phyloP scores from a whole-genome alignment of 2,113 vertebrate species.

The Dicrurus megarhynchus region DNA sequence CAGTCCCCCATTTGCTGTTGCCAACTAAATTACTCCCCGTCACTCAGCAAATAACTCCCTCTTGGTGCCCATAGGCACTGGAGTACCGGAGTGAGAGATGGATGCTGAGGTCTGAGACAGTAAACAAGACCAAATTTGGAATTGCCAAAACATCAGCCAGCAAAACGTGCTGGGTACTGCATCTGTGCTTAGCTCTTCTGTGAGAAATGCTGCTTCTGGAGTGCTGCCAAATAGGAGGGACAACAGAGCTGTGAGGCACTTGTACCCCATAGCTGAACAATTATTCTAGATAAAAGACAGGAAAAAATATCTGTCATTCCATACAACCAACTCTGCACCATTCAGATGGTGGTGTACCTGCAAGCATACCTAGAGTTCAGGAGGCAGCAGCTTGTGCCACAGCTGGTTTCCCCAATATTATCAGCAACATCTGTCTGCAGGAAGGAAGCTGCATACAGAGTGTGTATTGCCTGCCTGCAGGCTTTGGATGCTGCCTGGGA shows the following conservation, averaged over 20 bases:
- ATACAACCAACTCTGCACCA: fast-evolving
- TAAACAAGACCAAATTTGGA: not conserved
- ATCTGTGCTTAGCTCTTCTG: not conserved
- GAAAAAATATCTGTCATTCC: not conserved
- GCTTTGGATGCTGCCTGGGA: not conserved
- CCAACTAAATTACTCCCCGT: not conserved
- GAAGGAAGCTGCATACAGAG: fast-evolving
- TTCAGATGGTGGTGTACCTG: not conserved
- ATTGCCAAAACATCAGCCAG: not conserved
- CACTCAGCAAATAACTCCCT: not conserved
- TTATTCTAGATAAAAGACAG: not conserved
- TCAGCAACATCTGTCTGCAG: not conserved
- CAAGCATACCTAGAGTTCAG: not conserved
- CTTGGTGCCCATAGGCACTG: not conserved
- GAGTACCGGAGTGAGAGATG: not conserved
- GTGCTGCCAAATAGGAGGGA: not conserved
- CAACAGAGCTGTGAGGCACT: not conserved
- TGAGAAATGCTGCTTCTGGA: not conserved
- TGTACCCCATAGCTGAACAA: not conserved
- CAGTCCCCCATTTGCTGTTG: fast-evolving
- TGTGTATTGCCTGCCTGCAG: fast-evolving
- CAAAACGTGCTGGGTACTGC: not conserved
- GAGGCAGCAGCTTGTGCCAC: not conserved
- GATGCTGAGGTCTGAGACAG: not conserved
- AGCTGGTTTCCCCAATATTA: not conserved